A percentile compares a stretch with the other conserved stretches of the same genome.
Evolutionary conservation across 1,140 invertebrate species (phyloP).

Genomic region (Drosophila sucinea): DNA sequence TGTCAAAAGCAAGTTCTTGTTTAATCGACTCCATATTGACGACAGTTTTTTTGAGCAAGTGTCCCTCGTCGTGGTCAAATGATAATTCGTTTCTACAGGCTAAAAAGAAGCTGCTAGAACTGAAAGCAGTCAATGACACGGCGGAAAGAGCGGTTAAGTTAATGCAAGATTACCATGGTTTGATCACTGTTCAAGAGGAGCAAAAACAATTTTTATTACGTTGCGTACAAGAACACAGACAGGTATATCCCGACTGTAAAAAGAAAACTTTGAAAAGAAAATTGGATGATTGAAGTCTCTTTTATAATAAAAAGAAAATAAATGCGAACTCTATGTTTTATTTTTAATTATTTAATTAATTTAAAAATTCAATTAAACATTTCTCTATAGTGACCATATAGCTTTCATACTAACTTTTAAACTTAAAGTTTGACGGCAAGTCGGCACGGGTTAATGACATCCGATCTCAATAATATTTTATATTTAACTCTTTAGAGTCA

Average conservation of each 20-base stretch:
- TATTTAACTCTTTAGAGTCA: conserved; percentile 5
- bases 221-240: no score
- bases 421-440: conserved; percentile 7
- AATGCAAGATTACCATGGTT: no score
- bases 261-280: no score
- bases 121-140: no score
- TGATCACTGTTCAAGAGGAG: no score
- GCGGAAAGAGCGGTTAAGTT: no score
- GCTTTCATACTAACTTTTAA: not conserved
- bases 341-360: conserved; percentile 8
- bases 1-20: no score
- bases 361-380: not conserved
- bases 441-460: conserved; percentile 2
- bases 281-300: not conserved
- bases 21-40: not conserved
- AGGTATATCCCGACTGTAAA: no score
- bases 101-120: no score
- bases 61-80: no score
- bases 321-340: conserved; percentile 7
- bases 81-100: no score
- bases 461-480: conserved; percentile 17
- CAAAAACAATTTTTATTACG: no score
- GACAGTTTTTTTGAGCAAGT: conserved; percentile 2
- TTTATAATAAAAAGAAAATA: conserved; percentile 2
- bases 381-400: not conserved